Base-by-base conservation (phyloP, 2,113 vertebrate genomes). In the Psittacula cyanocephala region DNA sequence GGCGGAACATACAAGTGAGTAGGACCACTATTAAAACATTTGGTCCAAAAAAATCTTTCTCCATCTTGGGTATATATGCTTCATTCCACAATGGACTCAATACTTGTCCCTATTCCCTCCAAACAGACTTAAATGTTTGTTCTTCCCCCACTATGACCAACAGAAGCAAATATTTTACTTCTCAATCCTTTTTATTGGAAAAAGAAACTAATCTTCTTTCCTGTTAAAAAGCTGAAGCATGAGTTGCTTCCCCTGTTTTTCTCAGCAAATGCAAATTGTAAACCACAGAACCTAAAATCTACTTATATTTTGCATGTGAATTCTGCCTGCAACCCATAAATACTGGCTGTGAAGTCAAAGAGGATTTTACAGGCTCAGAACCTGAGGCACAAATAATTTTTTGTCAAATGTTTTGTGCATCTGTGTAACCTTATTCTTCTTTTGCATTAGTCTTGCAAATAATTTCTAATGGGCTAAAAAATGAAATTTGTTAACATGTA, bases 261-360 rank as follows among this genome's bases (percentile, higher is more conserved):
- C 49, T 41, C n/a, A 87, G 29, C 15, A 94, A 96, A 85, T 31
- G 81, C 27, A 57, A 92, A 76, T 28, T 79, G 10, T 57, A 85
- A 94, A 92, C 79, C 52, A 84, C 35, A 87, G 65, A 86, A 91
- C 14, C 29, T 53, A 71, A 93, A 91, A 95, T 79, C 89, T 81
- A 31, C 69, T 95, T 95, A 81, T 44, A 57, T 69, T 93, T 57
- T 31, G 9, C 29, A 12, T 63, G 60, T 71, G 55, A 81, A 20
- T 75, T 95, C 71, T 81, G 47, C 37, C 44, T 47, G 44, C 27
- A 87, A 79, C 11, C 8, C 35, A 55, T 50, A 89, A 81, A 91
- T 84, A 25, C 37, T 23, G 62, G 6, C 74, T 33, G 9, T 2
- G 1, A 92, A 91, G 41, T 69, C 81, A 79, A 94, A 87, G 39